phyloP scores from a whole-genome alignment of 2,113 vertebrate species.

The Sinocyclocheilus anophthalmus region DNA sequence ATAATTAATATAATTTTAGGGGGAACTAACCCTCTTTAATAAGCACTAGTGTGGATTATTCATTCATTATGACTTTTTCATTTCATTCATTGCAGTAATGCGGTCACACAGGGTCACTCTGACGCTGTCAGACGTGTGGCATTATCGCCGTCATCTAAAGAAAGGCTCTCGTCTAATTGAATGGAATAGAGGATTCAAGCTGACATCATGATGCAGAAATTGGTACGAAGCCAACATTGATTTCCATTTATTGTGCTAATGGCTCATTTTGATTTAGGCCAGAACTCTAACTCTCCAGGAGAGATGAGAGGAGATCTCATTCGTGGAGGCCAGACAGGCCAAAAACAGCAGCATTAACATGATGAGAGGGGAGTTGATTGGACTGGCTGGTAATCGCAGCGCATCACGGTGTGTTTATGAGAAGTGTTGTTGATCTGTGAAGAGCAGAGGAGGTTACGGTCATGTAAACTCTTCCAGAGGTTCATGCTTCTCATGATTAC shows the following conservation, averaged over 20 bases:
- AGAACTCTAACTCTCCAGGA: slow-evolving; percentile 29
- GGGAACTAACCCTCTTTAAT: background rate
- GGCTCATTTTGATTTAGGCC: slow-evolving; percentile 35
- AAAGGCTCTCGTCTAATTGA: slow-evolving; percentile 16
- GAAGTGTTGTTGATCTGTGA: slow-evolving; percentile 44
- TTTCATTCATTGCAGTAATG: slow-evolving; percentile 21
- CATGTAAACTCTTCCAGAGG: background rate
- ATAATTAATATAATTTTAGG: background rate
- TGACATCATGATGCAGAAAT: slow-evolving; percentile 15
- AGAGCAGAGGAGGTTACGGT: slow-evolving; percentile 14
- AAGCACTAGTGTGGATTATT: slow-evolving; percentile 21
- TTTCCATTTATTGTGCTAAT: slow-evolving; percentile 52
- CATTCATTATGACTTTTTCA: slow-evolving; percentile 18
- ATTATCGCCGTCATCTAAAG: slow-evolving; percentile 18
- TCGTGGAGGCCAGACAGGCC: background rate
- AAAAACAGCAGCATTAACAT: slow-evolving; percentile 23
- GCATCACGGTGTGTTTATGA: slow-evolving; percentile 25
- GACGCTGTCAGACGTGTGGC: slow-evolving; percentile 2
- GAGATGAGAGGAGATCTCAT: slow-evolving; percentile 7
- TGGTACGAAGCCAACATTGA: slow-evolving; percentile 46
- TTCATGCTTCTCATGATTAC: background rate
- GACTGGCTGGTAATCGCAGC: slow-evolving; percentile 10
- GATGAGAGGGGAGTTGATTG: slow-evolving; percentile 28
- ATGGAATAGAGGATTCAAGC: slow-evolving; percentile 27
- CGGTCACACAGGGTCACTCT: background rate